phyloP scores from a whole-genome alignment of 2,888 invertebrate genomes.

The Pseudoips prasinana region DNA sequence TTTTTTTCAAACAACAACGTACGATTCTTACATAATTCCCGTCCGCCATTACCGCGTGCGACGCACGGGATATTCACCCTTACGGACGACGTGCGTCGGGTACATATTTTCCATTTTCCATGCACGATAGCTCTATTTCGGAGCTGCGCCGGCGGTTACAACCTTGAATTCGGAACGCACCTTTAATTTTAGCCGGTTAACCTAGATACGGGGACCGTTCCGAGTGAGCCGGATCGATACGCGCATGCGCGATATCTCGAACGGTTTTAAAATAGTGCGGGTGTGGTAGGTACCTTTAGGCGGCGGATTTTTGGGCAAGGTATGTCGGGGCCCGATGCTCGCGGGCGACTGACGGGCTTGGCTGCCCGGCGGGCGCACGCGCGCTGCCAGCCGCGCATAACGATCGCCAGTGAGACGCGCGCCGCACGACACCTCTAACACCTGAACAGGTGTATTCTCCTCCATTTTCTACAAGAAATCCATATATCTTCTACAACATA shows the following conservation, averaged over 20 bases:
- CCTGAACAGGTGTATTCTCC: constrained; percentile 35
- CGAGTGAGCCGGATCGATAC: constrained; percentile 68
- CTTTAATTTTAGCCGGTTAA: constrained; percentile 81
- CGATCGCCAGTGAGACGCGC: constrained; percentile 41
- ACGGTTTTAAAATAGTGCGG: constrained; percentile 57
- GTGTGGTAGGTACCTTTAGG: constrained; percentile 51
- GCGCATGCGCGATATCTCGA: constrained; percentile 69
- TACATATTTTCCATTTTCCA: constrained; percentile 63
- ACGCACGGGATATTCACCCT: constrained; percentile 61
- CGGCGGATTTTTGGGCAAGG: constrained; percentile 44
- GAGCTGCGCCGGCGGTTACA: constrained; percentile 75
- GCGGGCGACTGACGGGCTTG: constrained; percentile 33
- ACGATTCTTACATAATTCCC: constrained; percentile 74
- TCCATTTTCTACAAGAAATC: constrained; percentile 28
- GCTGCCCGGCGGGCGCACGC: constrained; percentile 34
- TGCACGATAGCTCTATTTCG: constrained; percentile 69
- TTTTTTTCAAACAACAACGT: constrained; percentile 62
- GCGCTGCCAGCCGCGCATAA: constrained; percentile 36
- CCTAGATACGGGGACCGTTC: constrained; percentile 76
- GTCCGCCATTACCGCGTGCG: constrained; percentile 61
- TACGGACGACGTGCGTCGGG: constrained; percentile 54
- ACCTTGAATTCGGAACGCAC: constrained; percentile 79
- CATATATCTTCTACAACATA: constrained; percentile 17
- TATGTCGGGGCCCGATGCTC: constrained; percentile 43
- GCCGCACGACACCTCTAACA: constrained; percentile 21